Percentiles rank a stretch among this genome's conserved stretches.
Conservation (phyloP, 2,888 invertebrate species). For the Nasonia oneida region DNA sequence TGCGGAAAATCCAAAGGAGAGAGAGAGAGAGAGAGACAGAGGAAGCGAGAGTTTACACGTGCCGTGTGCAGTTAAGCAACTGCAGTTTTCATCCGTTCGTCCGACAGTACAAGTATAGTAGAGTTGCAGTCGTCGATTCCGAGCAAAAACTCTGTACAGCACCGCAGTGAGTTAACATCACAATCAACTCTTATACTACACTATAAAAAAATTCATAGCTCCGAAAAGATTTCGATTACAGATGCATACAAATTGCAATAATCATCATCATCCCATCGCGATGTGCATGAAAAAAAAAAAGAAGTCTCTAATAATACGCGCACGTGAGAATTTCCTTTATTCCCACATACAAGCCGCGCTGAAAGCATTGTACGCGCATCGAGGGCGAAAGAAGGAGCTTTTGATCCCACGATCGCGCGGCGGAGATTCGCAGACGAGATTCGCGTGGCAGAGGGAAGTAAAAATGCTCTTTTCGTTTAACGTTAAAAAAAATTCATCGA, state of each 20-base stretch:
- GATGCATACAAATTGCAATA: neutral
- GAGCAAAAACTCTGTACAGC: neutral
- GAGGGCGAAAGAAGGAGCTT: slow-evolving; percentile 36
- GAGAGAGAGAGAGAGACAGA: neutral
- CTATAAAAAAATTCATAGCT: neutral
- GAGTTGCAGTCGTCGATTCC: neutral
- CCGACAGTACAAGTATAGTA: neutral
- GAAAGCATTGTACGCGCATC: slow-evolving; percentile 57
- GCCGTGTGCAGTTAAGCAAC: neutral
- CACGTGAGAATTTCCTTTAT: slow-evolving; percentile 72
- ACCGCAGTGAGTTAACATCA: neutral
- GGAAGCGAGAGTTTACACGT: neutral
- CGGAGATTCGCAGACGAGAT: slow-evolving; percentile 51
- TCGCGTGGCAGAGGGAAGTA: neutral
- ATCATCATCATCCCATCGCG: neutral
- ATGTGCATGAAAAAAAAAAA: neutral
- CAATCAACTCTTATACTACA: neutral
- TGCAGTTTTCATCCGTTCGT: neutral
- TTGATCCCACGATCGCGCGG: slow-evolving; percentile 58
- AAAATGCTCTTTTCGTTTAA: neutral
- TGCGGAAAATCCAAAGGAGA: neutral
- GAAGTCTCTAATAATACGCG: neutral
- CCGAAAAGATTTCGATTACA: neutral
- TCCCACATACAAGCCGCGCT: slow-evolving; percentile 66
- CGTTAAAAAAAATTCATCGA: no score